phyloP scores from a whole-genome alignment of 2,888 invertebrate genomes.

The Athrips mouffetella region DNA sequence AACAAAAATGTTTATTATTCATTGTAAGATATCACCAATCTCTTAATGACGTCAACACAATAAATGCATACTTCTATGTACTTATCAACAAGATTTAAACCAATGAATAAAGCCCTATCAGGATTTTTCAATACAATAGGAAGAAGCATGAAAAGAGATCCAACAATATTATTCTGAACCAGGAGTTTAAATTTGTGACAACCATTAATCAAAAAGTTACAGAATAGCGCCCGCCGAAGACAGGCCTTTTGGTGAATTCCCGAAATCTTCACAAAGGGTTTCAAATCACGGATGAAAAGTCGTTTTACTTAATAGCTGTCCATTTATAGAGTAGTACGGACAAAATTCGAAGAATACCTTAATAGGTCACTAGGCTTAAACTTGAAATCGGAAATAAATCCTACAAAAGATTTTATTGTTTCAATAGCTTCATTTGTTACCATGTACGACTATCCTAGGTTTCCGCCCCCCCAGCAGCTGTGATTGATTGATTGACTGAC shows the following conservation, averaged over 20 bases:
- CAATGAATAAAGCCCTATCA: not conserved
- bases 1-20: no score
- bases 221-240: not conserved
- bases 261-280: not conserved
- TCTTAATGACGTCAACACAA: no score
- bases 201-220: conserved; percentile 3
- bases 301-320: not conserved
- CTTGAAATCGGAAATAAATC: no score
- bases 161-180: not conserved
- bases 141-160: not conserved
- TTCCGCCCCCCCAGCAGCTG: no score
- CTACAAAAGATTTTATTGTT: no score
- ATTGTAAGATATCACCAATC: no score
- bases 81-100: not conserved
- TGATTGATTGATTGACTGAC: no score
- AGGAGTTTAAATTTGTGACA: not conserved
- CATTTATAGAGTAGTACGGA: not conserved
- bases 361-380: no score
- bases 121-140: not conserved
- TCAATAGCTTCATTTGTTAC: no score
- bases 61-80: no score
- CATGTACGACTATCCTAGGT: no score
- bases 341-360: not conserved
- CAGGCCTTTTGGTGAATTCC: not conserved
- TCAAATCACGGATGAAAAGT: not conserved